These are phyloP conservation scores for Macrotus californicus DNA, from an alignment of 2,113 vertebrate species.

Conservation along the genomic window DNA sequence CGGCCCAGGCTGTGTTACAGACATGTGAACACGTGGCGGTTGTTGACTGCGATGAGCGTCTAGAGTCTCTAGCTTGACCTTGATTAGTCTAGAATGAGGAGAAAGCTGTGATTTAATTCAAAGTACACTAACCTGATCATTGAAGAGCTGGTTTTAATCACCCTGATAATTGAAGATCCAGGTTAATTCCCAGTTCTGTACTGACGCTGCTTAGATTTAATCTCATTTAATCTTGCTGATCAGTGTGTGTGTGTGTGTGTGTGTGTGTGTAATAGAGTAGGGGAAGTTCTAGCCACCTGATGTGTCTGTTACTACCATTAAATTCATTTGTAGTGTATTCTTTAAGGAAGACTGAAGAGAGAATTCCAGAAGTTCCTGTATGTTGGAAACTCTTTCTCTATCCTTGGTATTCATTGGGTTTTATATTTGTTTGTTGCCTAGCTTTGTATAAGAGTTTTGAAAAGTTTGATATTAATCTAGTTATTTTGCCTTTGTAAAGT, in stretches of 20 bases:
- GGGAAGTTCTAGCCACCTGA: neutral
- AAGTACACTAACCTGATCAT: slow-evolving; percentile 18
- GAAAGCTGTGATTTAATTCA: slow-evolving; percentile 18
- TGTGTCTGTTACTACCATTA: neutral
- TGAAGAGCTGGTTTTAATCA: slow-evolving; percentile 22
- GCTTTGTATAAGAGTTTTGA: neutral
- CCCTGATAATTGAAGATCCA: neutral
- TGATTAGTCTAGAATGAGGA: slow-evolving; percentile 6
- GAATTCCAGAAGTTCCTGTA: neutral
- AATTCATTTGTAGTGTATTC: neutral
- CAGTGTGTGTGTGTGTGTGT: too few relatives aligned
- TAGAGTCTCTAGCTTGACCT: neutral
- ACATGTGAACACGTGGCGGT: neutral
- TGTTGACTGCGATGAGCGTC: neutral
- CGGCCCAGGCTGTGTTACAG: neutral
- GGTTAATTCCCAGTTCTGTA: neutral
- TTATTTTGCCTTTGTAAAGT: neutral
- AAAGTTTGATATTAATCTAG: neutral
- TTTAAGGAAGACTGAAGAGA: neutral
- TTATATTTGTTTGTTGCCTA: neutral
- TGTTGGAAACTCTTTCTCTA: neutral
- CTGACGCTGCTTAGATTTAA: slow-evolving; percentile 7
- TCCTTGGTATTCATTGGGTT: neutral
- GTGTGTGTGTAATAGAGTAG: neutral
- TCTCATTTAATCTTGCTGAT: neutral